Base-by-base conservation (phyloP, 2,888 invertebrate species). In the Hirtodrosophila trivittata region DNA sequence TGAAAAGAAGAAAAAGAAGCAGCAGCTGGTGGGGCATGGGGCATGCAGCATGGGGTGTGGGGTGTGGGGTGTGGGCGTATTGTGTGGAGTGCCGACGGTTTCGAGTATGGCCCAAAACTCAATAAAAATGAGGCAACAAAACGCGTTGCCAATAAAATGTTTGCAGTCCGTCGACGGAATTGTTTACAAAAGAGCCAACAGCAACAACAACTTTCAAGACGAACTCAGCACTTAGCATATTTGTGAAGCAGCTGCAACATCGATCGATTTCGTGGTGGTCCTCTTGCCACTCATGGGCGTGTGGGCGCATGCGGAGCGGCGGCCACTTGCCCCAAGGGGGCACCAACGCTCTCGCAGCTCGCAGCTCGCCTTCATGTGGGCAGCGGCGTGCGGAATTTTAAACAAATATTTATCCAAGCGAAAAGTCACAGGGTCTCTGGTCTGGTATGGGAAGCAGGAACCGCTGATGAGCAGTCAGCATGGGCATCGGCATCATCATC, bases 401-500 rank as follows among this genome's bases (percentile, higher is more conserved):
- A 86, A 65, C 77, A 83, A 83, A 83, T 83, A 83, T 83, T 83
- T 83, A 86, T 58, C 45, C 73, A 83, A 73, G 78, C 77, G 58
- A 74, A 72, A 66, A 63, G 68, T 69, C 63, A 52, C 62, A 68
- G 68, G 57, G 66, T 55, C n/a, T n/a, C n/a, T n/a, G n/a, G n/a
- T n/a, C n/a, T n/a, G n/a, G n/a, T n/a, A n/a, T n/a, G n/a, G n/a
- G 64, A 54, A 21, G 18, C 37, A 14, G 37, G 35, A n/a, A n/a
- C n/a, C n/a, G n/a, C n/a, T 25, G 38, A 28, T 5, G 7, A 16
- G 51, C 41, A 51, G 52, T 46, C 46, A 58, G 35, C 12, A 12
- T 1, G 10, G 10, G 43, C 45, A 46, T 4, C 32, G 30, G 13
- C 69, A 55, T 18, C 43, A 38, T 25, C 57, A 46, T 38, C 60